Evolutionary conservation across 2,113 vertebrate species (phyloP).

Genomic region (Panurus biarmicus): DNA sequence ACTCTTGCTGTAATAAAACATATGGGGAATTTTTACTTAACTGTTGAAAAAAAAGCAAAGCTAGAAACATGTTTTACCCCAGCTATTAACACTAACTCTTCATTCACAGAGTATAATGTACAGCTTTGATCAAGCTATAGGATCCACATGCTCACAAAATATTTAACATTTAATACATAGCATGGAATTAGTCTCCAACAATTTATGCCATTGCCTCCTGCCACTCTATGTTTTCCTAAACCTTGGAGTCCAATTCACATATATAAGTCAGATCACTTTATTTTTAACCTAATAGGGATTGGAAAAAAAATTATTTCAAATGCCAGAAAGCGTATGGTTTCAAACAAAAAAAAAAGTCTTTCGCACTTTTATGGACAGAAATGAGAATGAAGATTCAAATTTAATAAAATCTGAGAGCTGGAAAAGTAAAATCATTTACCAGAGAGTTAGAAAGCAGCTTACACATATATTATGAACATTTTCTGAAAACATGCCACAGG

Average conservation of each 20-base stretch:
- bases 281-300: conserved; percentile 41
- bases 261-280: conserved; percentile 47
- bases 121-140: conserved; percentile 40
- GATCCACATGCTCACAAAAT: conserved; percentile 53
- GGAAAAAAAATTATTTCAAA: conserved; percentile 47
- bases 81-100: conserved; percentile 45
- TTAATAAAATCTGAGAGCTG: conserved; percentile 57
- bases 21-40: conserved; percentile 51
- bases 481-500: conserved; percentile 30
- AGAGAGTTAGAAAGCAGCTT: not conserved
- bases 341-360: conserved; percentile 51
- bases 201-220: conserved; percentile 15
- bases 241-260: conserved; percentile 42
- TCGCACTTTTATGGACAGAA: conserved; percentile 34
- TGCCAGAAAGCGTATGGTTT: conserved; percentile 24
- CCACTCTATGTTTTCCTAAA: not conserved
- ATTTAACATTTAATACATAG: conserved; percentile 50
- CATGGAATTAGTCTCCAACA: conserved; percentile 50
- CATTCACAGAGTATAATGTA: conserved; percentile 21
- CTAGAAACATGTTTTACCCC: conserved; percentile 41
- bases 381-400: conserved; percentile 57
- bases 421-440: conserved; percentile 35
- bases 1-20: conserved; percentile 49
- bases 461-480: not conserved
- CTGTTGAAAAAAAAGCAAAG: conserved; percentile 35